These are phyloP conservation scores for Euzophera pinguis DNA, from an alignment of 2,888 invertebrate genomes.

Conservation along the genomic window DNA sequence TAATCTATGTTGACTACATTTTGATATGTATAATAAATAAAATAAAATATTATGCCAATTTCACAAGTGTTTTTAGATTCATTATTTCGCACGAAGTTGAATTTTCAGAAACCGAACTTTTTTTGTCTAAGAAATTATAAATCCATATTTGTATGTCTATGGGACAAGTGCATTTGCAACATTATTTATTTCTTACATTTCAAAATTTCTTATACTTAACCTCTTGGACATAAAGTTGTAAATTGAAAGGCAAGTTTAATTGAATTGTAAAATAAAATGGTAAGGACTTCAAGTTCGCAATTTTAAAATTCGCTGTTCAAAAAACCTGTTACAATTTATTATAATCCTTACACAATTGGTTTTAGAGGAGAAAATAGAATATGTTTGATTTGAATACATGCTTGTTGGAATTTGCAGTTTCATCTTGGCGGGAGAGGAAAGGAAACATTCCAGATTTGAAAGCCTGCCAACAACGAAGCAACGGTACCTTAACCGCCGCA, in stretches of 20 bases:
- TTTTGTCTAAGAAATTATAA: background rate
- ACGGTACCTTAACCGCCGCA: slow-evolving; percentile 47
- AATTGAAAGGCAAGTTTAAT: background rate
- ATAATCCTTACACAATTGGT: background rate
- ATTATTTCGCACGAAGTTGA: background rate
- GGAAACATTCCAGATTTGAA: slow-evolving; percentile 47
- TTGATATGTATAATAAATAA: no score
- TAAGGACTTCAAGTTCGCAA: background rate
- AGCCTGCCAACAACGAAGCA: slow-evolving; percentile 43
- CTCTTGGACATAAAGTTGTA: background rate
- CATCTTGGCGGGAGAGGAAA: slow-evolving; percentile 33
- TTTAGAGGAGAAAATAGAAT: background rate
- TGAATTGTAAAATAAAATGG: background rate
- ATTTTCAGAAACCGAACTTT: background rate
- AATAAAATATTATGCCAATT: no score
- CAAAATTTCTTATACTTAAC: no score
- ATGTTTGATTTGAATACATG: background rate
- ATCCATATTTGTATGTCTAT: background rate
- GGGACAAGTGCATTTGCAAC: slow-evolving; percentile 1
- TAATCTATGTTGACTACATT: no score
- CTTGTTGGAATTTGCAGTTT: background rate
- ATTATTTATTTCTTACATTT: background rate
- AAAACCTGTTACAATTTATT: background rate
- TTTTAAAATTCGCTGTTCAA: background rate
- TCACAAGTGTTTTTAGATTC: background rate